Evolutionary conservation across 2,797 vertebrate genomes (phyloP).

Genomic region (Prionace glauca): DNA sequence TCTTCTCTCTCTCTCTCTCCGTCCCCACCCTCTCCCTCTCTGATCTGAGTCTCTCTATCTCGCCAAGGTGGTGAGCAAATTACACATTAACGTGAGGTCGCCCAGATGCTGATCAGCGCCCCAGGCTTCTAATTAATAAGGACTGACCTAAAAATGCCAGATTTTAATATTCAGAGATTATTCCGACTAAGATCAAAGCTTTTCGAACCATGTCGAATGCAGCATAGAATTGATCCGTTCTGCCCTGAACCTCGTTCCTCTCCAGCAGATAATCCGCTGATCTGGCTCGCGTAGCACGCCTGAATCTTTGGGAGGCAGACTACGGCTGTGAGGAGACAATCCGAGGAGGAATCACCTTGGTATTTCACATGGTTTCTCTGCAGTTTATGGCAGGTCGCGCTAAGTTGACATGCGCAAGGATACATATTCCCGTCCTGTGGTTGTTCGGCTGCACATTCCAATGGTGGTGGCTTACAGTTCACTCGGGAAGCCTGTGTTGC

Average conservation of each 20-base stretch:
- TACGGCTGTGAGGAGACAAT: background rate
- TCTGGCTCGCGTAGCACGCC: too few relatives aligned
- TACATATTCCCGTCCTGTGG: background rate
- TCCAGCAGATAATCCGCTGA: background rate
- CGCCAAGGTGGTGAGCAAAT: background rate
- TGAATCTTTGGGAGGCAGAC: too few relatives aligned
- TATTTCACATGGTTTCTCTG: background rate
- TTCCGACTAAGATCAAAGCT: conserved; percentile 48
- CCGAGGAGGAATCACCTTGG: background rate
- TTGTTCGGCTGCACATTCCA: background rate
- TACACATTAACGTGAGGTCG: conserved; percentile 44
- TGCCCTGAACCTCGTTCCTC: background rate
- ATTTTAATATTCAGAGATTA: conserved; percentile 48
- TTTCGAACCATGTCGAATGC: background rate
- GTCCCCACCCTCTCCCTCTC: background rate
- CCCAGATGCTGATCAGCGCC: conserved; percentile 54
- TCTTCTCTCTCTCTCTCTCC: background rate
- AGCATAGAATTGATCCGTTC: background rate
- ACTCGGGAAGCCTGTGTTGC: background rate
- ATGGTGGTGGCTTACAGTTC: background rate
- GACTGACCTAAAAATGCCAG: conserved; percentile 55
- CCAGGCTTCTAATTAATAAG: conserved; percentile 60
- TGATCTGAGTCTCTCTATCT: background rate
- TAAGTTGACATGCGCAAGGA: background rate
- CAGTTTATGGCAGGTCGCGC: background rate